Evolutionary conservation across 2,888 invertebrate species (phyloP).

Genomic region (Torymus aiolomorphi): DNA sequence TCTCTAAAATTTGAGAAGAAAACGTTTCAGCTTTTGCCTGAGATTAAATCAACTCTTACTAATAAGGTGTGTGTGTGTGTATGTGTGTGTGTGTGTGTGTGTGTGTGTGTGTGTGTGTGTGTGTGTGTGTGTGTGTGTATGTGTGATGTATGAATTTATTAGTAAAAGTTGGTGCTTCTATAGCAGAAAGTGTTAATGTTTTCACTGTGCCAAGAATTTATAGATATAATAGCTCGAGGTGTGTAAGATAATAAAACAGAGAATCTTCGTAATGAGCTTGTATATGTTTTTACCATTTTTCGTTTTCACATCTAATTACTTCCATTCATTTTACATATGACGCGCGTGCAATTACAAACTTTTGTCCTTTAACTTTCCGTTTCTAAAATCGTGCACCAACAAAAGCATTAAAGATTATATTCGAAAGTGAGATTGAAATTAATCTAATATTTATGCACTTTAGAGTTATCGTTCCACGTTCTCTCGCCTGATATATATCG

Average conservation of each 20-base stretch:
- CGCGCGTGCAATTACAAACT: too few relatives aligned
- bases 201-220: conserved; percentile 8
- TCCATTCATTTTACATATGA: too few relatives aligned
- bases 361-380: too few relatives aligned
- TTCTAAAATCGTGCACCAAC: too few relatives aligned
- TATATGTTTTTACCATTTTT: too few relatives aligned
- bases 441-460: conserved; percentile 16
- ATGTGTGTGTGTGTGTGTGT: background rate
- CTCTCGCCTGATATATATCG: too few relatives aligned
- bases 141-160: background rate
- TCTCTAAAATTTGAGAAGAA: conserved; percentile 6
- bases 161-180: background rate
- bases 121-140: background rate
- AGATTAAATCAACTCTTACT: conserved; percentile 11
- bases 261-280: too few relatives aligned
- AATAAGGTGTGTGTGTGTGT: background rate
- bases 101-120: background rate
- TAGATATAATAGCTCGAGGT: too few relatives aligned
- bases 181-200: conserved; percentile 19
- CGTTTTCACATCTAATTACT: too few relatives aligned
- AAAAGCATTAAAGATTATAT: too few relatives aligned
- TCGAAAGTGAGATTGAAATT: background rate
- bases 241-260: too few relatives aligned
- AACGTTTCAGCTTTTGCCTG: background rate
- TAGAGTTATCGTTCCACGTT: too few relatives aligned